Base-by-base conservation (phyloP, 1,140 invertebrate genomes). In the Rhyzopertha dominica region DNA sequence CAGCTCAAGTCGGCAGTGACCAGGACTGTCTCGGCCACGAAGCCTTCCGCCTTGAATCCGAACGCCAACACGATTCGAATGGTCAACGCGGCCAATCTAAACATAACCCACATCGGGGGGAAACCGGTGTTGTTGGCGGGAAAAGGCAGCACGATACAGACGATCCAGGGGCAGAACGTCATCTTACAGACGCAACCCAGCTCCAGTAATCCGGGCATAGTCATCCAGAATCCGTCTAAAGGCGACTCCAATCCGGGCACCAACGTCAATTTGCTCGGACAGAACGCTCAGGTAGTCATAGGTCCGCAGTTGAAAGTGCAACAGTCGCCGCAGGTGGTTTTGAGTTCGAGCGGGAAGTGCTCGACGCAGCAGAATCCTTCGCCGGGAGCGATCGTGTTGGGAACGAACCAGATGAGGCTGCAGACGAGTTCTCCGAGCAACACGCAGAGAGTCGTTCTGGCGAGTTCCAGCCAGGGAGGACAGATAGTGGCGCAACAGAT, bases 41-140 rank as follows among this genome's bases (percentile, higher is more conserved):
- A 57, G 46, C 40, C 55, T 1, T 41, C 55, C 8, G 47, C 49
- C 12, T 42, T 53, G 25, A 45, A 43, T 29, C 28, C 50, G 45
- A 34, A 46, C 30, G 39, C 52, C 31, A 44, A 47, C 22, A 44
- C 53, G 13, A 70, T 77, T 4, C 60, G 76, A 20, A 77, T 77
- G 75, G 73, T 79, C 0, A 73, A 76, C 13, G 72, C 68, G 5
- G 58, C 66, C 7, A 70, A 70, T 40, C 52, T 73, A n/a, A 74
- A 73, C 57, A 51, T 74, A 28, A 66, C 78, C 0, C 76, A 78
- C 40, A 63, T 81, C 2, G 74, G 74, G 13, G 81, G 81, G 1
- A 83, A 84, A 53, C 80, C 78, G 3, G 73, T 82, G 8, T 68
- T 82, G 7, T 59, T 82, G 4, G 76, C 79, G 0, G 77, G 76